Base-by-base conservation (phyloP, 2,888 invertebrate species). In the Pandemis cinnamomeana region DNA sequence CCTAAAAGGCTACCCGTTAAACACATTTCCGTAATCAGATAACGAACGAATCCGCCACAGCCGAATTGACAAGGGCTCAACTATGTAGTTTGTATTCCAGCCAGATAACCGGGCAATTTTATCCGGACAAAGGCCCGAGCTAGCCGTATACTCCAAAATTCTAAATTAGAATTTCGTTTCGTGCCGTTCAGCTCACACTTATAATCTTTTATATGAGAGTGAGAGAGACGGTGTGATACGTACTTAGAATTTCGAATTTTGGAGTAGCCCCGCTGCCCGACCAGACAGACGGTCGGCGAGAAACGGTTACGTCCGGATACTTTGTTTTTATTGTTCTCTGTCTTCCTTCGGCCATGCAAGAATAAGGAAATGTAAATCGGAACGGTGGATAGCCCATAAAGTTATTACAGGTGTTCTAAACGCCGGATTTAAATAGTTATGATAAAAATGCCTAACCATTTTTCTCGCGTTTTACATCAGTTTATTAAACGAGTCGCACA, bases 91-190 rank as follows among this genome's bases (percentile, higher is more conserved):
- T 79, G 84, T 85, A 87, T 83, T 84, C 89, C 82, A 79, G 88
- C 89, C 91, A 91, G 91, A 90, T 91, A 89, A 87, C 87, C 84
- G 82, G 80, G 84, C 87, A 86, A 90, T 91, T 89, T 84, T 80
- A 81, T 71, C 81, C 82, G 81, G 79, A 66, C 75, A 71, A 81
- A 81, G 79, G 81, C 80, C 76, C 78, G 80, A 78, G 77, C 51
- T 51, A n/a, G 15, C 53, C 53, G 2, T 53, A 5, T 53, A 53
- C 53, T 53, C 5, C 53, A n/a, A 53, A 53, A n/a, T 15, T 5
- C 15, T 15, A n/a, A 53, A 53, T 15, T 53, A 5, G 53, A 53
- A 15, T n/a, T 53, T 53, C 53, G 53, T 53, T n/a, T 53, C 53
- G 6, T 53, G n/a, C 53, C 15, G 15, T n/a, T 7, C n/a, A 3